A percentile compares a stretch with the other conserved stretches of the same genome.
Conservation (phyloP, 2,888 invertebrate genomes). For the Netelia virgata region DNA sequence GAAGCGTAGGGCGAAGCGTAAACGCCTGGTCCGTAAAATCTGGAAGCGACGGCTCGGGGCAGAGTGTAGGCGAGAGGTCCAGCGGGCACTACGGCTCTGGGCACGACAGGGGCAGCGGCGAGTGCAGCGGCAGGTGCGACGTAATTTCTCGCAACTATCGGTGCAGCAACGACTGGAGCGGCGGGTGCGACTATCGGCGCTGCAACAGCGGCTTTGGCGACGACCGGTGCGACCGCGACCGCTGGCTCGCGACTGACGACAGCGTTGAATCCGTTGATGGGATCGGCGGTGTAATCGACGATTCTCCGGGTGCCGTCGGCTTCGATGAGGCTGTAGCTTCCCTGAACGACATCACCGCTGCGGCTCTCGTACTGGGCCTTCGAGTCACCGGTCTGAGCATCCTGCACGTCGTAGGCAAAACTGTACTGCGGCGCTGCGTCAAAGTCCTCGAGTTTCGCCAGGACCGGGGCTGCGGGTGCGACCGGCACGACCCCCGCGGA, state of each 20-base stretch:
- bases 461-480: slow-evolving; percentile 72
- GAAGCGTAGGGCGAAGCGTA: slow-evolving; percentile 69
- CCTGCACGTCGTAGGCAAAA: slow-evolving; percentile 75
- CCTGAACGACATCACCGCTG: slow-evolving; percentile 69
- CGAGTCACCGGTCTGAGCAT: slow-evolving; percentile 73
- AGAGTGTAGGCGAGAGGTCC: slow-evolving; percentile 72
- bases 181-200: slow-evolving; percentile 60
- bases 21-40: slow-evolving; percentile 54
- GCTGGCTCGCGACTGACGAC: slow-evolving; percentile 67
- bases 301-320: slow-evolving; percentile 85
- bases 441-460: slow-evolving; percentile 75
- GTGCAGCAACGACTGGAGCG: slow-evolving; percentile 57
- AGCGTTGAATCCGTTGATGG: slow-evolving; percentile 68
- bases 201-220: slow-evolving; percentile 43
- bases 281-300: slow-evolving; percentile 71
- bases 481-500: slow-evolving; percentile 59
- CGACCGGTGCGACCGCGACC: slow-evolving; percentile 62
- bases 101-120: slow-evolving; percentile 52
- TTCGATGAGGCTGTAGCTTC: slow-evolving; percentile 83
- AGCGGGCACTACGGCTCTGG: slow-evolving; percentile 30
- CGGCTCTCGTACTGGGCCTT: slow-evolving; percentile 72
- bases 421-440: slow-evolving; percentile 77
- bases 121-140: slow-evolving; percentile 57
- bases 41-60: slow-evolving; percentile 76
- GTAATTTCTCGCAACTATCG: slow-evolving; percentile 74